Conservation (phyloP, 2,113 vertebrate genomes). For the Poeciliopsis occidentalis region DNA sequence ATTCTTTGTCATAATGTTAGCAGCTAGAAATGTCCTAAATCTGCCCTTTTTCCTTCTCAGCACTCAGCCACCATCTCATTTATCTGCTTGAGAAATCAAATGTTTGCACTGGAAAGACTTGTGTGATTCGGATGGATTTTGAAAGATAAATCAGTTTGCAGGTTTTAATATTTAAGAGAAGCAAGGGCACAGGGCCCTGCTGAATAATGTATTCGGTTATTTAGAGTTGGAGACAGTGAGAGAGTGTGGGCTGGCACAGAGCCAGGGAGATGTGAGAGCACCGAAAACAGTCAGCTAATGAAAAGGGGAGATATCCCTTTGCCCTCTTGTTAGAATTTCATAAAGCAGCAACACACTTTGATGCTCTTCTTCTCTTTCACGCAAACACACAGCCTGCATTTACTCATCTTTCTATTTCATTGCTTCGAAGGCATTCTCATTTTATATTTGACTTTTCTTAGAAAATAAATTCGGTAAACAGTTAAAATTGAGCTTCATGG, state of each 20-base stretch:
- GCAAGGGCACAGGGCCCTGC: constrained; percentile 13
- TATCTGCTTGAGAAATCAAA: constrained; percentile 60
- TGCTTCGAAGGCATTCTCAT: constrained; percentile 4
- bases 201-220: constrained; percentile 76
- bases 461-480: constrained; percentile 11
- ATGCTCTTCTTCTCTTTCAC: constrained; percentile 18
- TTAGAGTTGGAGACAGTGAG: constrained; percentile 57
- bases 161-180: constrained; percentile 74
- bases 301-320: constrained; percentile 62
- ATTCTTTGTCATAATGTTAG: constrained; percentile 32
- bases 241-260: constrained; percentile 52
- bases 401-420: constrained; percentile 15
- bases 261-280: constrained; percentile 55
- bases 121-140: constrained; percentile 59
- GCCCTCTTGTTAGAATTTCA: constrained; percentile 52
- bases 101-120: constrained; percentile 62
- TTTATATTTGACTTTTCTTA: constrained; percentile 11
- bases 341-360: constrained; percentile 27
- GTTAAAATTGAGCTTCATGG: neutral
- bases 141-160: constrained; percentile 70
- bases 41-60: constrained; percentile 27
- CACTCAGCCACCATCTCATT: constrained; percentile 14
- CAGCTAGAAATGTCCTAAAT: constrained; percentile 48
- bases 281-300: constrained; percentile 61
- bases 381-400: neutral